Evolutionary conservation across 2,113 vertebrate species (phyloP).

Genomic region (Oreocharis arfaki): DNA sequence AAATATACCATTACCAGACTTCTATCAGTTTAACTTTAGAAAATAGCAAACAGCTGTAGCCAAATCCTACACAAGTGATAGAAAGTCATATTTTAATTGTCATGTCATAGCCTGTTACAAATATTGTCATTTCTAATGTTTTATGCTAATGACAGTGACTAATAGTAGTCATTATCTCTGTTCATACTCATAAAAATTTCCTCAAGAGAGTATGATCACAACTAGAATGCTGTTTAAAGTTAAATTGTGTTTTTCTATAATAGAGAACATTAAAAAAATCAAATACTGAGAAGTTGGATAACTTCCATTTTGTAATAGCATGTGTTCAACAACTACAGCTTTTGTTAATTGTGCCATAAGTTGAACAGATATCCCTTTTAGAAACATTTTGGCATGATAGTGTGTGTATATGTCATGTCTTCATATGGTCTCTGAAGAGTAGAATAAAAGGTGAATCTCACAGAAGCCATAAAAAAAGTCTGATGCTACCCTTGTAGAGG

Average conservation of each 20-base stretch:
- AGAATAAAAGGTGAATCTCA: not conserved
- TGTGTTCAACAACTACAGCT: constrained; percentile 1
- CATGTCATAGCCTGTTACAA: constrained; percentile 53
- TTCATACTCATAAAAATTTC: constrained; percentile 62
- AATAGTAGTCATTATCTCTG: constrained; percentile 63
- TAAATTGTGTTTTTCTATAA: constrained; percentile 53
- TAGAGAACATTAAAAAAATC: constrained; percentile 43
- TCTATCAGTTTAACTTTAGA: constrained; percentile 14
- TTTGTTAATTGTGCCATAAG: constrained; percentile 28
- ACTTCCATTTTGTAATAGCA: constrained; percentile 43
- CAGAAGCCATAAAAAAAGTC: not conserved
- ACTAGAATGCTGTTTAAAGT: constrained; percentile 55
- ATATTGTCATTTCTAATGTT: constrained; percentile 47
- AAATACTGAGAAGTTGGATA: constrained; percentile 40
- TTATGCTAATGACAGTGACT: constrained; percentile 63
- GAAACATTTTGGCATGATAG: not conserved
- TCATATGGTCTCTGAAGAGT: not conserved
- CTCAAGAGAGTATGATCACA: constrained; percentile 50
- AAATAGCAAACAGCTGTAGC: constrained; percentile 42
- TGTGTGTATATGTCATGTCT: not conserved
- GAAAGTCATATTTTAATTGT: constrained; percentile 56
- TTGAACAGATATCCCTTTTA: not conserved
- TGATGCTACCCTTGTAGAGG: not conserved
- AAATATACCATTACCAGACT: constrained; percentile 51
- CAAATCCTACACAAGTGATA: constrained; percentile 21